Evolutionary conservation across 2,888 invertebrate genomes (phyloP).

Genomic region (Drosophila crucigera): DNA sequence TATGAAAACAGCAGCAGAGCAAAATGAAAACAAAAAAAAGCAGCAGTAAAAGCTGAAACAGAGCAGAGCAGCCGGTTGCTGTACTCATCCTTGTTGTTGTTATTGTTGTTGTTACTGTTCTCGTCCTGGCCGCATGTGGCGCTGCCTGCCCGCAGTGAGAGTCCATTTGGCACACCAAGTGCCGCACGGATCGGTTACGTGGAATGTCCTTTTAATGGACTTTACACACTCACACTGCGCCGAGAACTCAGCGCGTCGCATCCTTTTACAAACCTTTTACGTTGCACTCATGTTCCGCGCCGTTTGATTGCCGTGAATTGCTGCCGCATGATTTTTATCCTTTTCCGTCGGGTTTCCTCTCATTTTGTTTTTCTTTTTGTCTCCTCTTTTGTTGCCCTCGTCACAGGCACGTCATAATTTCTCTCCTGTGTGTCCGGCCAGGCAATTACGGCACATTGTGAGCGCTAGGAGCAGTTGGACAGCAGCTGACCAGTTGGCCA

Average conservation of each 20-base stretch:
- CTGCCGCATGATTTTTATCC: slow-evolving; percentile 78
- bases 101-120: slow-evolving; percentile 12
- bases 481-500: slow-evolving; percentile 64
- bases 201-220: slow-evolving; percentile 81
- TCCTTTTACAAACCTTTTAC: slow-evolving; percentile 76
- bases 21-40: slow-evolving; percentile 19
- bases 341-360: slow-evolving; percentile 41
- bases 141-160: slow-evolving; percentile 59
- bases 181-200: slow-evolving; percentile 76
- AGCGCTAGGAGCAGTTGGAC: slow-evolving; percentile 18
- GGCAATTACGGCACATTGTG: slow-evolving; percentile 59
- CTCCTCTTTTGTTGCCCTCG: slow-evolving; percentile 46
- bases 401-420: slow-evolving; percentile 67
- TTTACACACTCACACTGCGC: slow-evolving; percentile 65
- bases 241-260: slow-evolving; percentile 41
- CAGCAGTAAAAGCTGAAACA: slow-evolving; percentile 27
- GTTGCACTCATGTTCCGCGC: slow-evolving; percentile 72
- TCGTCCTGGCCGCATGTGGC: slow-evolving; percentile 66
- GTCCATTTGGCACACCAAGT: slow-evolving; percentile 70
- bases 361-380: neutral
- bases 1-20: slow-evolving; percentile 58
- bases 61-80: slow-evolving; percentile 53
- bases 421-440: slow-evolving; percentile 27
- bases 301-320: slow-evolving; percentile 80
- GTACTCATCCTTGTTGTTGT: slow-evolving; percentile 28